Conservation (phyloP, 2,797 vertebrate species). For the Catharus ustulatus region DNA sequence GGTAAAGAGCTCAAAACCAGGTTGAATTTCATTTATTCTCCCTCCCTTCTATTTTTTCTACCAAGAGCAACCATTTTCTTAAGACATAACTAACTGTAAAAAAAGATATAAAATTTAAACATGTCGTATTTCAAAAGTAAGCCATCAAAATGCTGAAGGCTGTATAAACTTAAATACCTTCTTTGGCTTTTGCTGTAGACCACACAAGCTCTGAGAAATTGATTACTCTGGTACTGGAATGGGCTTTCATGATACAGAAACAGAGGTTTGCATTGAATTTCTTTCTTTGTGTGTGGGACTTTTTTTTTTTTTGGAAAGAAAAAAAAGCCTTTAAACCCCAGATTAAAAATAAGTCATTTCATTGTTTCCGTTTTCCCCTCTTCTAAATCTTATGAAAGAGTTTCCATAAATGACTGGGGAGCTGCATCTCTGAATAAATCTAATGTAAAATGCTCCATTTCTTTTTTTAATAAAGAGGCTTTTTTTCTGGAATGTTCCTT, state of each 20-base stretch:
- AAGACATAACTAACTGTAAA: not conserved
- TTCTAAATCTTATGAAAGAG: constrained; percentile 57
- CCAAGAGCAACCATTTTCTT: constrained; percentile 3
- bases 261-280: constrained; percentile 60
- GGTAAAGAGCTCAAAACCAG: not conserved
- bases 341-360: constrained; percentile 68
- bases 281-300: constrained; percentile 53
- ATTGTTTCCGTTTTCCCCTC: constrained; percentile 12
- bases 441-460: constrained; percentile 44
- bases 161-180: constrained; percentile 63
- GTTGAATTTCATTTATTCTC: not conserved
- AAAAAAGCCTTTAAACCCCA: constrained; percentile 51
- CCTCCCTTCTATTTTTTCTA: not conserved
- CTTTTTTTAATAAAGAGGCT: constrained; percentile 45
- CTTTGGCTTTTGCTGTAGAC: constrained; percentile 46
- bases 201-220: constrained; percentile 57
- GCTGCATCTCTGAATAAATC: constrained; percentile 43
- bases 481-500: constrained; percentile 31
- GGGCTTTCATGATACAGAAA: constrained; percentile 50
- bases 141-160: constrained; percentile 39
- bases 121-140: constrained; percentile 37
- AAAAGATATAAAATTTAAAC: constrained; percentile 34
- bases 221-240: constrained; percentile 43
- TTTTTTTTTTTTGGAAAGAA: not conserved
- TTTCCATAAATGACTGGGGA: constrained; percentile 58